Conservation (phyloP, 1,140 invertebrate genomes). For the Trialeurodes vaporariorum region DNA sequence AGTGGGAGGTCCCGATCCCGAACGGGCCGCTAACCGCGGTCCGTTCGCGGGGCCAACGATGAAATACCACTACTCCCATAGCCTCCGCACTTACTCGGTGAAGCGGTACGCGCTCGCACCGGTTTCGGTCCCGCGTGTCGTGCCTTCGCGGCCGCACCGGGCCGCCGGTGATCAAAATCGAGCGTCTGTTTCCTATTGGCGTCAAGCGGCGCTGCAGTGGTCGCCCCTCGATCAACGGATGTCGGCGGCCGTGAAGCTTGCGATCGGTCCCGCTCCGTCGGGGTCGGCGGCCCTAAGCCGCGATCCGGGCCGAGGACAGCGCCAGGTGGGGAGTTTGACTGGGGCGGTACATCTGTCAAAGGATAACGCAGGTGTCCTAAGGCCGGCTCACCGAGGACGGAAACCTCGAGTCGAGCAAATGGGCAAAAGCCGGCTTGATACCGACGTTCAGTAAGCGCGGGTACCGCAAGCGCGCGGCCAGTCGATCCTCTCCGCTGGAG, state of each 20-base stretch:
- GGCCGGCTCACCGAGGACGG: slow-evolving; percentile 69
- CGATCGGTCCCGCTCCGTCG: not conserved
- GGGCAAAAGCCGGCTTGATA: slow-evolving; percentile 68
- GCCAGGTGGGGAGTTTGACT: slow-evolving; percentile 49
- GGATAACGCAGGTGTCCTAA: slow-evolving; percentile 77
- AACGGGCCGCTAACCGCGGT: too few species aligned
- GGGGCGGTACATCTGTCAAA: slow-evolving; percentile 69
- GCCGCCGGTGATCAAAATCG: too few species aligned
- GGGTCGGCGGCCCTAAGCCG: not conserved
- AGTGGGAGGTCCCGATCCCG: too few species aligned
- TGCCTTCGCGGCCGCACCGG: too few species aligned
- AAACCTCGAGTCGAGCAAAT: slow-evolving; percentile 75
- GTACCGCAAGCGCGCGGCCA: slow-evolving; percentile 65
- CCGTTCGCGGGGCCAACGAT: too few species aligned
- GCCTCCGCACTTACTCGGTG: too few species aligned
- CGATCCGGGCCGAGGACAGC: not conserved
- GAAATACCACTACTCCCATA: too few species aligned
- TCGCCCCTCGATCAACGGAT: not conserved
- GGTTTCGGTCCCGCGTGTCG: too few species aligned
- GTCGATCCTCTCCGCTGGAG: slow-evolving; percentile 59
- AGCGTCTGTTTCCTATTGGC: not conserved
- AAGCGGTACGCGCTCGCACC: too few species aligned
- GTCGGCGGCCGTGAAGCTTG: not conserved
- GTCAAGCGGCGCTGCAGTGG: not conserved
- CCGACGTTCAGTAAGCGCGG: slow-evolving; percentile 61